These are phyloP conservation scores for Campoplex capitator DNA, from an alignment of 2,888 invertebrate genomes.

Conservation along the genomic window DNA sequence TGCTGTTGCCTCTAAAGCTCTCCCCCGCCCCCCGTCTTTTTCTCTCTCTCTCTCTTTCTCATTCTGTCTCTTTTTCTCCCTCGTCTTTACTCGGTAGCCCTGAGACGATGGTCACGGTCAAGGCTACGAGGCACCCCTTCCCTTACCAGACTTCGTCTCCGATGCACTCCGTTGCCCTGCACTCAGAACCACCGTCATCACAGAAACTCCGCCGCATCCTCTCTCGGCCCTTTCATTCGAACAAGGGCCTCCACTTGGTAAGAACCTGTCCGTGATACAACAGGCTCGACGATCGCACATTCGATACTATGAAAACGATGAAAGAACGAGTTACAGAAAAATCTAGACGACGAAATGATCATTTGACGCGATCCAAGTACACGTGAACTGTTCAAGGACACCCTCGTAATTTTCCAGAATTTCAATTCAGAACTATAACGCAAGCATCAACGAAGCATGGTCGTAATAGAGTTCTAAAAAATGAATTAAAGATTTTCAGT, in stretches of 20 bases:
- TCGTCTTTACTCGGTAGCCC: conserved; percentile 75
- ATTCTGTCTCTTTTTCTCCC: conserved; percentile 47
- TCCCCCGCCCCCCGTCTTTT: conserved; percentile 68
- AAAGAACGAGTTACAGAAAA: conserved; percentile 27
- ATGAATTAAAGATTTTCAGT: neutral
- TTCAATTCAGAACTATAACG: neutral
- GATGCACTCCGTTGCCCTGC: conserved; percentile 70
- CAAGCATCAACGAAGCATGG: neutral
- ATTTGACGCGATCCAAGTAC: neutral
- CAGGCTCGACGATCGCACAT: conserved; percentile 64
- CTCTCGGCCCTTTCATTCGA: conserved; percentile 61
- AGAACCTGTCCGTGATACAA: conserved; percentile 25
- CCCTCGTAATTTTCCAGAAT: neutral
- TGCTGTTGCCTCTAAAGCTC: conserved; percentile 72
- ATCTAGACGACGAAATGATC: conserved; percentile 1
- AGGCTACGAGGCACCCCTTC: conserved; percentile 77
- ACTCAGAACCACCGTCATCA: conserved; percentile 24
- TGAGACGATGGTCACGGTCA: conserved; percentile 83
- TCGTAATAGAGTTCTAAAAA: neutral
- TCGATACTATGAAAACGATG: conserved; percentile 15
- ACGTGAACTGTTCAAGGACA: neutral
- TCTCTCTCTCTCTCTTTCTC: conserved; percentile 52
- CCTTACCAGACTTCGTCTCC: conserved; percentile 55
- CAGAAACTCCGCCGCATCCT: conserved; percentile 69
- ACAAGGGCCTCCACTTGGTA: conserved; percentile 18